A percentile compares a stretch with the other conserved stretches of the same genome.
phyloP scores from a whole-genome alignment of 2,113 vertebrate genomes.

The Prunella fulvescens region DNA sequence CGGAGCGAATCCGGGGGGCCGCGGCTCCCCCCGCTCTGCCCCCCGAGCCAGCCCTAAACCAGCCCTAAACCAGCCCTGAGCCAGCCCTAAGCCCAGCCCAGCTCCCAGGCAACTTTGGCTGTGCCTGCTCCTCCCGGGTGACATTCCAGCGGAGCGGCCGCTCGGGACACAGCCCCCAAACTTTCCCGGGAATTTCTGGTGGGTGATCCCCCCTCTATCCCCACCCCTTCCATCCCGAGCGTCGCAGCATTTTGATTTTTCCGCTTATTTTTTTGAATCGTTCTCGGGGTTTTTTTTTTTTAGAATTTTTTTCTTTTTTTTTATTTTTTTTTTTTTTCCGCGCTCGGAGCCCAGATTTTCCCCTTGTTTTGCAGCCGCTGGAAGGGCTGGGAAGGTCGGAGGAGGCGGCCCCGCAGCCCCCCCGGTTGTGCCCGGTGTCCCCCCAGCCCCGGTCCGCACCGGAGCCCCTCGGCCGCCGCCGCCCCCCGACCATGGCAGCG shows the following conservation, averaged over 20 bases:
- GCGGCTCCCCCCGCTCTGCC: background rate
- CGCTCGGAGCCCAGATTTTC: background rate
- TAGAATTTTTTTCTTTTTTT: background rate
- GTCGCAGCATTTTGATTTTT: background rate
- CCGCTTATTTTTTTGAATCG: rapidly evolving
- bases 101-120: background rate
- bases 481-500: slow-evolving; percentile 60
- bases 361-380: background rate
- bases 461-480: background rate
- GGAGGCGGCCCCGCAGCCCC: background rate
- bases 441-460: background rate
- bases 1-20: background rate
- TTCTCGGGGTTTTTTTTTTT: too few species aligned
- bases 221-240: background rate
- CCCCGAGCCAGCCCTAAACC: background rate
- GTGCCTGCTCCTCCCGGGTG: background rate
- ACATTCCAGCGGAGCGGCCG: slow-evolving; percentile 30
- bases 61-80: background rate
- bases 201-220: background rate
- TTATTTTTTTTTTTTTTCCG: background rate
- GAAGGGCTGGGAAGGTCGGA: background rate
- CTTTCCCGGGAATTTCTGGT: slow-evolving; percentile 10
- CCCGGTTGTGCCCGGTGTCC: background rate
- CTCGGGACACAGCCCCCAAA: slow-evolving; percentile 22
- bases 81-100: background rate